phyloP scores from a whole-genome alignment of 2,797 vertebrate genomes.

The Pipistrellus pygmaeus region DNA sequence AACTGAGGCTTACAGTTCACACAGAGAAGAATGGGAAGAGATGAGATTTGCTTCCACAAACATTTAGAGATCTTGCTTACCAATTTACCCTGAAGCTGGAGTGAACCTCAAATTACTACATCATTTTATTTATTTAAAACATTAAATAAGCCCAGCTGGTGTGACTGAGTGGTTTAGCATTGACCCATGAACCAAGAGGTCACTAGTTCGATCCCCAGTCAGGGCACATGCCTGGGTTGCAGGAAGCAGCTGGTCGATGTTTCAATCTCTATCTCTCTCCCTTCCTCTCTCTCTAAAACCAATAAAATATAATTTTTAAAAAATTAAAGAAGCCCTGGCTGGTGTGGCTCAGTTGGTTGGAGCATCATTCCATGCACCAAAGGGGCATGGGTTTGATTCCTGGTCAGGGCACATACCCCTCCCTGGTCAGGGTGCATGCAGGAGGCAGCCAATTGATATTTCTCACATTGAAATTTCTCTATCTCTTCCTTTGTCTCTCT shows the following conservation, averaged over 20 bases:
- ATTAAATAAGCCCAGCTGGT: neutral
- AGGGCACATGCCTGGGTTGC: neutral
- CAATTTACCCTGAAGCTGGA: neutral
- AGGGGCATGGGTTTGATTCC: neutral
- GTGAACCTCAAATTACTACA: conserved; percentile 55
- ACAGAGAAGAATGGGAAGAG: conserved; percentile 23
- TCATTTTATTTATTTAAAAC: conserved; percentile 27
- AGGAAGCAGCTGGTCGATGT: neutral
- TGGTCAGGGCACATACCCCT: neutral
- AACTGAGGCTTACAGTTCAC: conserved; percentile 24
- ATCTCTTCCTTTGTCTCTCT: neutral
- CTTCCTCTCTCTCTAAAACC: neutral
- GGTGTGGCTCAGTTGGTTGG: neutral
- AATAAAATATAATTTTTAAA: neutral
- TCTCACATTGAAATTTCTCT: neutral
- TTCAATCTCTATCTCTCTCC: neutral
- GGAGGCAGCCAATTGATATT: neutral
- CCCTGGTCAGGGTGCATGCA: neutral
- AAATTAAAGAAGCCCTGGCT: neutral
- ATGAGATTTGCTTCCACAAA: neutral
- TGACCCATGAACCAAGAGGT: neutral
- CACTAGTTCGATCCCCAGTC: neutral
- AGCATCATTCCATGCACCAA: neutral
- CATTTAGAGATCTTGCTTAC: conserved; percentile 32
- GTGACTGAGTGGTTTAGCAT: neutral